Evolutionary conservation across 2,888 invertebrate genomes (phyloP), one percentile per base, ranked within the genome.

Genomic region (Heterodera filipjevi): DNA sequence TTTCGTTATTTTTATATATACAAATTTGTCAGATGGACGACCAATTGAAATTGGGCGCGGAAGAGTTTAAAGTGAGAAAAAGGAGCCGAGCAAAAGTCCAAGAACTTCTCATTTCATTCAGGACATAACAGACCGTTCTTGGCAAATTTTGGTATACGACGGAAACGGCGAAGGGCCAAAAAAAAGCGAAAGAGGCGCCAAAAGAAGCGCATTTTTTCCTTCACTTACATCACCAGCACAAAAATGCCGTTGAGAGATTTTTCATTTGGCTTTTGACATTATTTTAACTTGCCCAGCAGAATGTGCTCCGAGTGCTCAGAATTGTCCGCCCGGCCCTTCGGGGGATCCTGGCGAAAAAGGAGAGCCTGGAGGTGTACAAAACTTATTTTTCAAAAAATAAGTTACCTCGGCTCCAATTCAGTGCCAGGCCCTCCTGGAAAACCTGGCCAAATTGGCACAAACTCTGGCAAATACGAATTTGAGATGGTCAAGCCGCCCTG

Each of bases 401-500:
- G 0, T 27, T 30, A 30, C n/a, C 12, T 12, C 27, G n/a, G n/a
- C 0, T 33, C 16, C 6, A 32, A 22, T 75, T 30, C 12, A 76
- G 76, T 73, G 30, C 77, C 77, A 12, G 78, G 53, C 77, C 30
- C 66, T 6, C 33, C 27, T 1, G 78, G 78, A 22, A 33, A 53
- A 33, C 77, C 78, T 1, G 78, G 78, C 10, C 66, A 46, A 33
- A 46, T 53, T 19, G 78, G 78, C 27, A 33, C 46, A n/a, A 30
- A 33, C 30, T 59, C 77, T n/a, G 78, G 71, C 6, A 68, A 46
- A 35, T 77, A 70, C 59, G 53, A 76, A 1, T 76, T 76, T 53
- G 78, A 78, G 33, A 39, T 49, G 44, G 78, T 78, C 19, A 78
- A 78, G 66, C 78, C 78, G 35, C 78, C 78, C 1, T 78, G 78